These are phyloP conservation scores for Saxidomus purpurata DNA, from an alignment of 1,140 invertebrate species.

Conservation along the genomic window DNA sequence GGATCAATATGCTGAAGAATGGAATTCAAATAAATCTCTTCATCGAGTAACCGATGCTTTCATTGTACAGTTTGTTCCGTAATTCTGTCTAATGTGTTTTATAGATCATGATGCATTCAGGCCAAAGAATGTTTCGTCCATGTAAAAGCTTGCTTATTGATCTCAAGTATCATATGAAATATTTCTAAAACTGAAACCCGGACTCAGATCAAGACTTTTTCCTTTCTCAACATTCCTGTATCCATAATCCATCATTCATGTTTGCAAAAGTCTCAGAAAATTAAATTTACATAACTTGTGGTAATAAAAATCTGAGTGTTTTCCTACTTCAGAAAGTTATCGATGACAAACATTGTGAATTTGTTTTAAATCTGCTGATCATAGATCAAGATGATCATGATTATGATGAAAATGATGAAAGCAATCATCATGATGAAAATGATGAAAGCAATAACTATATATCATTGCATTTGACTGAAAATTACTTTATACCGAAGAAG, in stretches of 20 bases:
- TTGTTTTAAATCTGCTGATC: too few species aligned
- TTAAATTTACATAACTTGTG: too few species aligned
- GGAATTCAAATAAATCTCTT: slow-evolving; percentile 31
- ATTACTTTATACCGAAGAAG: too few species aligned
- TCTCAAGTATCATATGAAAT: neutral
- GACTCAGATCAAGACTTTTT: neutral
- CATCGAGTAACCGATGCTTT: slow-evolving; percentile 18
- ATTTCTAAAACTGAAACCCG: neutral
- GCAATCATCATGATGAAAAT: neutral
- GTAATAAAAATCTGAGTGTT: too few species aligned
- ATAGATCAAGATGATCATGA: neutral
- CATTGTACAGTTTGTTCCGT: neutral
- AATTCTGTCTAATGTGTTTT: slow-evolving; percentile 20
- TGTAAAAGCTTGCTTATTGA: neutral
- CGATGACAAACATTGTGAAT: too few species aligned
- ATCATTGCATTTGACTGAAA: too few species aligned
- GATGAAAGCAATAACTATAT: too few species aligned
- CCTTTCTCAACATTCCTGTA: neutral
- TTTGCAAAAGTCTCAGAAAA: neutral
- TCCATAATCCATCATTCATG: neutral
- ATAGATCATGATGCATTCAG: slow-evolving; percentile 1
- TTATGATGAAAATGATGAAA: neutral
- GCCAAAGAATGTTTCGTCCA: neutral
- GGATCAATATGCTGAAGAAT: slow-evolving; percentile 11
- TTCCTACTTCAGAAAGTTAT: too few species aligned